Conservation (phyloP, 2,797 vertebrate species). For the Eutrigla gurnardus region DNA sequence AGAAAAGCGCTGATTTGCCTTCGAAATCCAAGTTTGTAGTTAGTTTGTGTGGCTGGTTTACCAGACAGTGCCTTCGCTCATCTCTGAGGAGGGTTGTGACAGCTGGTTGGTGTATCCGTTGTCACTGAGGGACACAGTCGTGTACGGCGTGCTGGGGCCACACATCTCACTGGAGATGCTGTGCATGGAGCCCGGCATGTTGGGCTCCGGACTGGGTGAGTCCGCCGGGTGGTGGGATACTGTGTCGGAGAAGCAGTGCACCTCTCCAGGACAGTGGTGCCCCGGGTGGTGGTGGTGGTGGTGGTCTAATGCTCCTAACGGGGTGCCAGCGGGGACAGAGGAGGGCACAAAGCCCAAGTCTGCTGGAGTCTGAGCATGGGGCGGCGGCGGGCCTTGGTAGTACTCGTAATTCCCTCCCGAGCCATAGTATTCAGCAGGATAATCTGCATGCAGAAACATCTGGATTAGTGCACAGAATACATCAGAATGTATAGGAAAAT, state of each 20-base stretch:
- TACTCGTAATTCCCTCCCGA: conserved; percentile 95
- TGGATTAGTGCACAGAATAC: conserved; percentile 17
- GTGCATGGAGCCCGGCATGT: conserved; percentile 90
- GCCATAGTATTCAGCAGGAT: conserved; percentile 94
- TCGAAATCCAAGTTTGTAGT: conserved; percentile 44
- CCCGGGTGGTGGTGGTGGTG: conserved; percentile 86
- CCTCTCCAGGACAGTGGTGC: conserved; percentile 91
- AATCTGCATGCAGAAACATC: conserved; percentile 83
- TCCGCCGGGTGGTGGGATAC: conserved; percentile 89
- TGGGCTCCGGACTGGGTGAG: conserved; percentile 95
- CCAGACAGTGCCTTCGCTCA: conserved; percentile 96
- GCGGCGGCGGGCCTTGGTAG: conserved; percentile 92
- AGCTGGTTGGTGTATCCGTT: conserved; percentile 93
- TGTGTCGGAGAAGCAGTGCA: conserved; percentile 93
- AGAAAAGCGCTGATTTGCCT: conserved; percentile 62
- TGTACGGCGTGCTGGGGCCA: conserved; percentile 92
- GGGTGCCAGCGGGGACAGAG: conserved; percentile 89
- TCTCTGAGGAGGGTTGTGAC: conserved; percentile 93
- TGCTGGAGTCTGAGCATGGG: conserved; percentile 95
- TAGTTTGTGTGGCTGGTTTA: conserved; percentile 70
- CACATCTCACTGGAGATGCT: conserved; percentile 94
- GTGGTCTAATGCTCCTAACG: conserved; percentile 87
- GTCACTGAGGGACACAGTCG: conserved; percentile 88
- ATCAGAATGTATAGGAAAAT: neutral
- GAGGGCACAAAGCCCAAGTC: conserved; percentile 93